These are phyloP conservation scores for Harpagoxenus sublaevis DNA, from an alignment of 2,888 invertebrate genomes.

Conservation along the genomic window DNA sequence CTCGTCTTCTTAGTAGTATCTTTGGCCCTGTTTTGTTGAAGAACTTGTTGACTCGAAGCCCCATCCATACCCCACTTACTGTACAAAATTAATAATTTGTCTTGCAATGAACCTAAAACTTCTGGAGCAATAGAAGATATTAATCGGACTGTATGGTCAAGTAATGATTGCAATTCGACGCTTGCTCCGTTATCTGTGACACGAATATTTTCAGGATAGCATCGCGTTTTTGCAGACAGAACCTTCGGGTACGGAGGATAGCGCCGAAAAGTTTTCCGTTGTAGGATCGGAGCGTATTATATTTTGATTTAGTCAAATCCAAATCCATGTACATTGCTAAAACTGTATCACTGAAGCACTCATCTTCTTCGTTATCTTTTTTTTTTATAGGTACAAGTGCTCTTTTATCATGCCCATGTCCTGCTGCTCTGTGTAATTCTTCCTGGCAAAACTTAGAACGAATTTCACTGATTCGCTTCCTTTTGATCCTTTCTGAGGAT, in stretches of 20 bases:
- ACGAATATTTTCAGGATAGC: neutral
- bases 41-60: neutral
- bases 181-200: slow-evolving; percentile 1
- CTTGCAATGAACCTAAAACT: slow-evolving; percentile 2
- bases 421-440: slow-evolving; percentile 32
- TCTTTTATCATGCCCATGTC: neutral
- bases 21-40: neutral
- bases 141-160: slow-evolving; percentile 18
- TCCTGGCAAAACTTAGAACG: slow-evolving; percentile 27
- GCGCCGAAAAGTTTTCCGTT: slow-evolving; percentile 12
- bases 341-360: slow-evolving; percentile 18
- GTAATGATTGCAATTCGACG: neutral
- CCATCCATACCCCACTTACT: slow-evolving; percentile 10
- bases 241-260: slow-evolving; percentile 22
- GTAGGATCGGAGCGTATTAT: slow-evolving; percentile 45
- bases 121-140: neutral
- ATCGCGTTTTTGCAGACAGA: neutral
- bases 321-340: slow-evolving; percentile 29
- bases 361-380: slow-evolving; percentile 10
- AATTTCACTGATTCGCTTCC: slow-evolving; percentile 35
- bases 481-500: slow-evolving; percentile 32
- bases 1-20: neutral
- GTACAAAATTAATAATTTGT: neutral
- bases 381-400: neutral
- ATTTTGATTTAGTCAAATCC: slow-evolving; percentile 36